Base-by-base conservation (phyloP, 2,888 invertebrate genomes). In the Tupiocoris notatus region DNA sequence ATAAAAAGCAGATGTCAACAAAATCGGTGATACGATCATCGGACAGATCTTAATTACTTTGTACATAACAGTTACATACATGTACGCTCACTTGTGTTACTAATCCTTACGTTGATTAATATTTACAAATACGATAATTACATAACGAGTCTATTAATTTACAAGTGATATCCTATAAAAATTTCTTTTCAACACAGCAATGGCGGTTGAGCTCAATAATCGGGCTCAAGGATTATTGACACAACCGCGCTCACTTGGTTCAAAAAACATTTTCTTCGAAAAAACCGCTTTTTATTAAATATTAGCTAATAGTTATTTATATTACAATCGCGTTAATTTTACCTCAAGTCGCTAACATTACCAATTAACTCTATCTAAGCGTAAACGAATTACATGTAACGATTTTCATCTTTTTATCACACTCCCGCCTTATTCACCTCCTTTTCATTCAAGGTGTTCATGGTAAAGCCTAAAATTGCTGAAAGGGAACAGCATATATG, bases 191-290 rank as follows among this genome's bases (percentile, higher is more conserved):
- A 39, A 39, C 6, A 39, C 39, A 7, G 39, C 39, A 67, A 25
- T 20, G 22, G 57, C 57, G 73, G 73, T 73, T 54, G 62, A 61
- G 63, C n/a, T 73, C 73, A 73, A 73, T 57, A 73, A 73, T 73
- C 73, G 73, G 73, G 73, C 73, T 73, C 73, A 73, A 17, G 25
- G 62, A 73, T 73, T 73, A 63, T 73, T 63, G 73, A 73, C 62
- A 73, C 62, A 62, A 73, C 73, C 73, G 56, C 22, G 1, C 56
- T 22, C 17, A 1, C 39, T 39, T 12, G 39, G 39, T 39, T 39
- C 12, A 7, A 12, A 39, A 39, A 39, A 39, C 12, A 39, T 39
- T 39, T 39, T 39, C 3, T 7, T 39, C 3, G 6, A 3, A 39
- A 39, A 39, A 39, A 7, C 39, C 6, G 12, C n/a, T n/a, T 39